Percentiles rank a stretch among this genome's conserved stretches.
Evolutionary conservation across 1,140 invertebrate genomes (phyloP).

Genomic region (Tetramorium simillimum): DNA sequence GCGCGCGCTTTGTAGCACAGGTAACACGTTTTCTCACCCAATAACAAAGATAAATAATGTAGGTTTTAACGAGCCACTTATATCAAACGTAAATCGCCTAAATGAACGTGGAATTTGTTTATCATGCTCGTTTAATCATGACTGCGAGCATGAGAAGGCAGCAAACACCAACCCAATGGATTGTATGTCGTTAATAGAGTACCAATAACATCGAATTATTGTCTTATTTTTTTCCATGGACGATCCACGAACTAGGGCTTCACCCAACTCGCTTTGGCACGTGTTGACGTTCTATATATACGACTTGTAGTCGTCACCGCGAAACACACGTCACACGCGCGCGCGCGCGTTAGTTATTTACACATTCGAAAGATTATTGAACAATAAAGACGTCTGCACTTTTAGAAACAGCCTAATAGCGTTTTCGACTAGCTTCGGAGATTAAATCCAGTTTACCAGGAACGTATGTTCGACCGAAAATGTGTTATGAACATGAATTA

Average conservation of each 20-base stretch:
- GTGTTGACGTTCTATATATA: conserved; percentile 12
- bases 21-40: conserved; percentile 8
- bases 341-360: conserved; percentile 31
- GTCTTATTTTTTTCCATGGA: conserved; percentile 65
- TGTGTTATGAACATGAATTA: no score
- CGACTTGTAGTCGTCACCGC: not conserved
- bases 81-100: conserved; percentile 70
- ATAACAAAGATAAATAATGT: conserved; percentile 25
- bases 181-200: conserved; percentile 56
- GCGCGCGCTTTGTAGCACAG: not conserved
- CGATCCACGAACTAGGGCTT: not conserved
- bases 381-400: not conserved
- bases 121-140: conserved; percentile 52
- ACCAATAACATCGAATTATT: conserved; percentile 71
- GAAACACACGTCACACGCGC: not conserved
- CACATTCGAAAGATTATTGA: not conserved
- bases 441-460: no score
- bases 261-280: conserved; percentile 15
- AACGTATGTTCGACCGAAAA: no score
- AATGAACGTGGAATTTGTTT: conserved; percentile 73
- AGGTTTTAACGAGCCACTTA: conserved; percentile 43
- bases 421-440: no score
- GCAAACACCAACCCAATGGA: conserved; percentile 61
- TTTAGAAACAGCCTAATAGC: not conserved
- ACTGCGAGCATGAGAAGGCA: conserved; percentile 63